Evolutionary conservation across 2,888 invertebrate species (phyloP).

Genomic region (Exocentrus adspersus): DNA sequence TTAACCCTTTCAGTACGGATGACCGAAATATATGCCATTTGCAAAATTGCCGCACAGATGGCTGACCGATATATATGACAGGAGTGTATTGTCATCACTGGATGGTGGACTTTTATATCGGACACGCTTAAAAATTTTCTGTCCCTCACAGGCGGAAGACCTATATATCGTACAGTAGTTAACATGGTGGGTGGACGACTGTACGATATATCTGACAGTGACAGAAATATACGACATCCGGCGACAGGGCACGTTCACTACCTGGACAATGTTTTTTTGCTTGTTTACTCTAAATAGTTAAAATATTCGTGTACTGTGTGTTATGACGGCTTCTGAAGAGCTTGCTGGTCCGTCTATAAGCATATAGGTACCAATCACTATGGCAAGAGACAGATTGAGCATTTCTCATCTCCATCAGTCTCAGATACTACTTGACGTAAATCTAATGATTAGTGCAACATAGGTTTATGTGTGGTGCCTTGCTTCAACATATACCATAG

Average conservation of each 20-base stretch:
- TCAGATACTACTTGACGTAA: no score
- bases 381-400: no score
- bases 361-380: no score
- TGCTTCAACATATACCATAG: no score
- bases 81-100: neutral
- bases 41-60: no score
- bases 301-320: neutral
- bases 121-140: neutral
- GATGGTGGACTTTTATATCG: neutral
- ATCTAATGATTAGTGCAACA: no score
- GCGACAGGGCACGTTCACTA: neutral
- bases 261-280: no score
- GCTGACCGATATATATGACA: neutral
- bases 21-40: neutral
- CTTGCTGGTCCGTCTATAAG: neutral
- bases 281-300: neutral
- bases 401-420: no score
- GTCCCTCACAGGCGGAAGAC: neutral
- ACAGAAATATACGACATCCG: neutral
- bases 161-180: neutral
- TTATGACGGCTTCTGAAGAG: neutral
- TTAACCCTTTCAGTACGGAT: neutral
- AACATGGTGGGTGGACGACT: neutral
- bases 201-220: neutral
- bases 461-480: no score